Percentiles rank a stretch among this genome's conserved stretches.
Conservation (phyloP, 2,113 vertebrate genomes). For the Brienomyrus brachyistius region DNA sequence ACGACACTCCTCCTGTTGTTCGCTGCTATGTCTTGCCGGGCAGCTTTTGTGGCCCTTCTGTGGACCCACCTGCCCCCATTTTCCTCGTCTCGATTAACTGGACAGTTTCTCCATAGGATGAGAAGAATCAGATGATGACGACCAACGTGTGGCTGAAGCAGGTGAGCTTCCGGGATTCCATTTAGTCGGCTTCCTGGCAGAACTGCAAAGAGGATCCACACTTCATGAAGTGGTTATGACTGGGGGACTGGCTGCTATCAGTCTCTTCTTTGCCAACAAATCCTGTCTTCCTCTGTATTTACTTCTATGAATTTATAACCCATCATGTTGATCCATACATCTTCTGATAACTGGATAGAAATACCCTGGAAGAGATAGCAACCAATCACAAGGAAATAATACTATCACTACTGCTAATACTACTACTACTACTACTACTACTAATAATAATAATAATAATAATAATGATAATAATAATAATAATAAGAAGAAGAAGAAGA, state of each 20-base stretch:
- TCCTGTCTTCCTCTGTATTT: not conserved
- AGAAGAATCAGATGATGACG: slow-evolving; percentile 87
- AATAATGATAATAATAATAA: too few relatives aligned
- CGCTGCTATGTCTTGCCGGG: not conserved
- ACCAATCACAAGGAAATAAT: not conserved
- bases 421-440: not conserved
- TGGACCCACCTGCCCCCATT: not conserved
- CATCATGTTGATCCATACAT: not conserved
- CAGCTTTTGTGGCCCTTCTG: not conserved
- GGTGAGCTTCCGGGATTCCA: slow-evolving; percentile 44
- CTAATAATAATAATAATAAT: not conserved
- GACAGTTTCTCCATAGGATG: slow-evolving; percentile 54
- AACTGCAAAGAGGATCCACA: not conserved
- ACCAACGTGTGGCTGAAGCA: slow-evolving; percentile 81
- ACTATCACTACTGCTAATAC: not conserved
- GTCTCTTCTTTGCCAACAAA: not conserved
- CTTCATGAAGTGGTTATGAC: not conserved
- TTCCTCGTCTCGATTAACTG: not conserved
- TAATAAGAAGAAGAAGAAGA: not conserved
- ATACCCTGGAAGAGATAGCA: not conserved
- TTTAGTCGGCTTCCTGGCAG: not conserved
- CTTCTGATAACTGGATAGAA: not conserved
- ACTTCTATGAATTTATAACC: not conserved
- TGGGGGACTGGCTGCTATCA: not conserved
- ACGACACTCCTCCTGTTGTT: not conserved